Conservation (phyloP, 2,888 invertebrate genomes). For the Agrotis puta region DNA sequence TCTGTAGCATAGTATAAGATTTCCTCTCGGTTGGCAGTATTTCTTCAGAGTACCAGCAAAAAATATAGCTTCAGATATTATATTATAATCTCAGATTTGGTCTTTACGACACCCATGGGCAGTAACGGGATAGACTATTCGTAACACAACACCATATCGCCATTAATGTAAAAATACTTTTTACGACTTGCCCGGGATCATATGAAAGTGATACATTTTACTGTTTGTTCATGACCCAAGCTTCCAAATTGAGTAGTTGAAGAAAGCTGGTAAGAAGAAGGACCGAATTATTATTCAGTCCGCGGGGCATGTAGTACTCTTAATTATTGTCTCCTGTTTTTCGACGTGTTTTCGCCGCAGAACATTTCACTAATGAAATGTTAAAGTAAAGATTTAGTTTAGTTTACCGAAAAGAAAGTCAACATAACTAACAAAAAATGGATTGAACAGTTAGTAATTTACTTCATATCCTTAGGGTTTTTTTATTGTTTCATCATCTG, state of each 20-base stretch:
- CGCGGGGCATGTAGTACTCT: conserved; percentile 12
- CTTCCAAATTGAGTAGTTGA: conserved; percentile 27
- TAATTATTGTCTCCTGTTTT: conserved; percentile 48
- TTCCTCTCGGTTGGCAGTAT: neutral
- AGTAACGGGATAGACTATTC: conserved; percentile 21
- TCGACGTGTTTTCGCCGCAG: conserved; percentile 18
- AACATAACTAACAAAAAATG: neutral
- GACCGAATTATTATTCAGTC: conserved; percentile 36
- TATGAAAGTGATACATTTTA: conserved; percentile 35
- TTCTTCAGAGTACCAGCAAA: neutral
- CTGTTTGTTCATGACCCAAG: conserved; percentile 7
- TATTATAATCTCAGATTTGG: conserved; percentile 6
- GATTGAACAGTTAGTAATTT: neutral
- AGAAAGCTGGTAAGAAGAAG: conserved; percentile 31
- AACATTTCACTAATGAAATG: conserved; percentile 33
- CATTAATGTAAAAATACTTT: conserved; percentile 40
- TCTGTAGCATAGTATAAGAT: too few relatives aligned
- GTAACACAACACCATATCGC: conserved; percentile 43
- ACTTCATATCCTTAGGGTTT: neutral
- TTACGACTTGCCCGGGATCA: conserved; percentile 38
- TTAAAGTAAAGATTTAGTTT: conserved; percentile 14
- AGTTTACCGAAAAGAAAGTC: conserved; percentile 1
- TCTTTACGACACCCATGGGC: conserved; percentile 35
- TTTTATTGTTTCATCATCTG: too few relatives aligned
- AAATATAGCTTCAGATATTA: conserved; percentile 13